phyloP scores from a whole-genome alignment of 2,888 invertebrate species.

The Adela reaumurella region DNA sequence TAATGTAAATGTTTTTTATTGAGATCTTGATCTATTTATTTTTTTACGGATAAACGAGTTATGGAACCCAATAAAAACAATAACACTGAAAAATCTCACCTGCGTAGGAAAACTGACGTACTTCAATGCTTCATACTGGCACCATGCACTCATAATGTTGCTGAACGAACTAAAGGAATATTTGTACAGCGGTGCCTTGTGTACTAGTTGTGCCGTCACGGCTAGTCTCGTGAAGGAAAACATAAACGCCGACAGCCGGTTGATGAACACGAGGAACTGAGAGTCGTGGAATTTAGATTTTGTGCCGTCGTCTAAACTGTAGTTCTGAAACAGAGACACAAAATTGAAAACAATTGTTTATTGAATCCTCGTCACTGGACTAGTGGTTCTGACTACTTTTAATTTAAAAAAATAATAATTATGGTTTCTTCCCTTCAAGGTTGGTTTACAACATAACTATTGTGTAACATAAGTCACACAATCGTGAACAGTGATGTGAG shows the following conservation, averaged over 20 bases:
- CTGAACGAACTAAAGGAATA: slow-evolving; percentile 95
- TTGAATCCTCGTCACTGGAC: too few species aligned
- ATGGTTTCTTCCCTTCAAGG: too few species aligned
- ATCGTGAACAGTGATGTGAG: too few species aligned
- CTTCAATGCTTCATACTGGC: slow-evolving; percentile 98
- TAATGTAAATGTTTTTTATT: too few species aligned
- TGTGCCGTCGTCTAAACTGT: slow-evolving; percentile 61
- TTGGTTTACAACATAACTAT: too few species aligned
- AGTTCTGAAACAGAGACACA: slow-evolving; percentile 48
- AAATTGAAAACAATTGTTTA: too few species aligned
- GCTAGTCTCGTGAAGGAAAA: slow-evolving; percentile 66
- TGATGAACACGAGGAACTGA: slow-evolving; percentile 94
- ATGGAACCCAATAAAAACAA: neutral
- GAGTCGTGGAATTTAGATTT: slow-evolving; percentile 82
- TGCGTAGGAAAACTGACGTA: slow-evolving; percentile 98
- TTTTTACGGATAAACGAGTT: too few species aligned
- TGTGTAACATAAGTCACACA: too few species aligned
- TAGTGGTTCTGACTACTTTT: too few species aligned
- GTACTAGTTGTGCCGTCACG: slow-evolving; percentile 59
- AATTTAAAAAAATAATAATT: too few species aligned
- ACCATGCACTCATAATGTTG: slow-evolving; percentile 98
- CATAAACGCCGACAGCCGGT: slow-evolving; percentile 82
- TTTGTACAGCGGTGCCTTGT: slow-evolving; percentile 86
- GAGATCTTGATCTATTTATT: too few species aligned
- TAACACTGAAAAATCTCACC: slow-evolving; percentile 39